Conservation (phyloP, 2,888 invertebrate species). For the Apotomis turbidana region DNA sequence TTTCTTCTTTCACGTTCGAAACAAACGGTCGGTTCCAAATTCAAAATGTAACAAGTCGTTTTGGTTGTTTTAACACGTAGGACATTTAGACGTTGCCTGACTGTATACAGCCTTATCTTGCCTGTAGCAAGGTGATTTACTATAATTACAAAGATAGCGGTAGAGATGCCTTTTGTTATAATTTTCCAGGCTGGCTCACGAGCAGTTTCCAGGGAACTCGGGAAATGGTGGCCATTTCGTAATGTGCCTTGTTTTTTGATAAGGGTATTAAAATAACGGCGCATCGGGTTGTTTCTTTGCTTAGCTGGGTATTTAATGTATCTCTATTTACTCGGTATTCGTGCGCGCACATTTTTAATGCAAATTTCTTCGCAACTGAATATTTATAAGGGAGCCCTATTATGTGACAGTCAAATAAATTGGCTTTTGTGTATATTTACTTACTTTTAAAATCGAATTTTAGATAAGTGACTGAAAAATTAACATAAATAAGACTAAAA, state of each 20-base stretch:
- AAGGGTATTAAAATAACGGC: slow-evolving; percentile 82
- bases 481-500: too few relatives aligned
- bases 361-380: slow-evolving; percentile 77
- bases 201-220: slow-evolving; percentile 80
- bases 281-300: slow-evolving; percentile 74
- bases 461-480: too few relatives aligned
- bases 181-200: slow-evolving; percentile 81
- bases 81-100: slow-evolving; percentile 62
- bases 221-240: slow-evolving; percentile 82
- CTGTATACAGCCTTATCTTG: slow-evolving; percentile 77
- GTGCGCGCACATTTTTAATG: slow-evolving; percentile 78
- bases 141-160: slow-evolving; percentile 85
- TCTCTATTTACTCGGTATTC: slow-evolving; percentile 70
- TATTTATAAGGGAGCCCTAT: slow-evolving; percentile 54
- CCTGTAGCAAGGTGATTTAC: slow-evolving; percentile 83
- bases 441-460: neutral
- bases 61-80: slow-evolving; percentile 60
- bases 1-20: slow-evolving; percentile 50
- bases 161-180: slow-evolving; percentile 84
- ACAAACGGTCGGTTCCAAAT: slow-evolving; percentile 58
- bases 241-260: slow-evolving; percentile 84
- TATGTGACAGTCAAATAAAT: slow-evolving; percentile 20
- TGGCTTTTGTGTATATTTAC: neutral
- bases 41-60: slow-evolving; percentile 66
- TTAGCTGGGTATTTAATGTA: slow-evolving; percentile 59